Evolutionary conservation across 2,797 vertebrate genomes (phyloP).

Genomic region (Hemitrygon akajei): DNA sequence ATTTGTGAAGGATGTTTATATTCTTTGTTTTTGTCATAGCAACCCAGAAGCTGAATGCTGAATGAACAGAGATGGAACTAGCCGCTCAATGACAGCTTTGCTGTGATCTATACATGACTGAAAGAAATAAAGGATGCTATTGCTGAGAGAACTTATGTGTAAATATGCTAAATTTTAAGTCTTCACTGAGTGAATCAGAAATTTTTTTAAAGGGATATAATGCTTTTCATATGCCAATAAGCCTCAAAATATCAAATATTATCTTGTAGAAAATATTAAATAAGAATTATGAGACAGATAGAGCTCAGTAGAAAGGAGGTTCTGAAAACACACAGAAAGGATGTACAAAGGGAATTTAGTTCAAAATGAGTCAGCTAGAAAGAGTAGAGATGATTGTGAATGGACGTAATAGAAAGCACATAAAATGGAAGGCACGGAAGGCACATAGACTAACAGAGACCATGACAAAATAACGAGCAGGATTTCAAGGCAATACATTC

Average conservation of each 20-base stretch:
- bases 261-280: not conserved
- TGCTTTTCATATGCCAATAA: not conserved
- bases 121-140: too few species aligned
- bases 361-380: not conserved
- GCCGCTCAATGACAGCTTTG: too few species aligned
- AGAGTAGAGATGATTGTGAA: not conserved
- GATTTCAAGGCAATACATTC: not conserved
- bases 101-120: too few species aligned
- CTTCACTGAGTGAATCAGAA: not conserved
- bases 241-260: too few species aligned
- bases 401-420: not conserved
- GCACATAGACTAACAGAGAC: not conserved
- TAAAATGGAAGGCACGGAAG: not conserved
- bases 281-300: not conserved
- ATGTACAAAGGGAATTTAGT: not conserved
- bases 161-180: too few species aligned
- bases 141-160: too few species aligned
- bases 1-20: too few species aligned
- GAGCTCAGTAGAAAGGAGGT: not conserved
- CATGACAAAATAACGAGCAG: not conserved
- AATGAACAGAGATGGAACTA: too few species aligned
- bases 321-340: not conserved
- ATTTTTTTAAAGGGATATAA: not conserved
- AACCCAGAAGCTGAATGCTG: too few species aligned
- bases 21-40: too few species aligned